A percentile compares a stretch with the other conserved stretches of the same genome.
These are phyloP conservation scores for Gyrodactylus bullatarudis DNA, from an alignment of 1,140 invertebrate species.

Conservation along the genomic window DNA sequence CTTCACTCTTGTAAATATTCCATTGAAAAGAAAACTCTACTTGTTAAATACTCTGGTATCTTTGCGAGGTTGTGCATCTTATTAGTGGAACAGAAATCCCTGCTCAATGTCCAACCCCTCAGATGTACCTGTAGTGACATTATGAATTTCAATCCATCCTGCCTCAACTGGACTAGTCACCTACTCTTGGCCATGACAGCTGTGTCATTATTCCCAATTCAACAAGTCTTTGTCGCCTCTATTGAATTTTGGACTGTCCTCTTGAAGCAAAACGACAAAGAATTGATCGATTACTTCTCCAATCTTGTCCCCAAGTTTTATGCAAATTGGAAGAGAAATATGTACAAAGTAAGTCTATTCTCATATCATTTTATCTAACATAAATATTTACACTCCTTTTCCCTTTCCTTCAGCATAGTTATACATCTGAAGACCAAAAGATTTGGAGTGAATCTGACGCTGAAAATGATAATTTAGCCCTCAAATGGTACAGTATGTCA, in stretches of 20 bases:
- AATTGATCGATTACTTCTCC: not conserved
- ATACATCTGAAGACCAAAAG: not conserved
- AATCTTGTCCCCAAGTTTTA: not conserved
- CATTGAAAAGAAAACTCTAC: not conserved
- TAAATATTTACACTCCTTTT: too few relatives aligned
- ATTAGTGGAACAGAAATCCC: not conserved
- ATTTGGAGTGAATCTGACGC: not conserved
- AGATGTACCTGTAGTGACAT: not conserved
- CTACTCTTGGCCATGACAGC: not conserved
- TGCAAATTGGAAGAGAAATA: not conserved
- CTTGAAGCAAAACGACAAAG: not conserved
- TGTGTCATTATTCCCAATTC: not conserved
- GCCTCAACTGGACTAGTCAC: not conserved
- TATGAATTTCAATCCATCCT: not conserved
- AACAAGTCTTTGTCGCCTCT: not conserved
- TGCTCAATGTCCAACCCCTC: not conserved
- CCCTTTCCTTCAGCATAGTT: not conserved
- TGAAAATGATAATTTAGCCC: not conserved
- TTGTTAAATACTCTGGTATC: not conserved
- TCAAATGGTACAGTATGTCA: not conserved
- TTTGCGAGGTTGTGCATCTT: not conserved
- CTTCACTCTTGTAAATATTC: not conserved
- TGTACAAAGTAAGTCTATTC: not conserved
- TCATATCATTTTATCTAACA: too few relatives aligned
- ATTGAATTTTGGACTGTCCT: not conserved